Base-by-base conservation (phyloP, 2,888 invertebrate genomes). In the Drosophila subsilvestris region DNA sequence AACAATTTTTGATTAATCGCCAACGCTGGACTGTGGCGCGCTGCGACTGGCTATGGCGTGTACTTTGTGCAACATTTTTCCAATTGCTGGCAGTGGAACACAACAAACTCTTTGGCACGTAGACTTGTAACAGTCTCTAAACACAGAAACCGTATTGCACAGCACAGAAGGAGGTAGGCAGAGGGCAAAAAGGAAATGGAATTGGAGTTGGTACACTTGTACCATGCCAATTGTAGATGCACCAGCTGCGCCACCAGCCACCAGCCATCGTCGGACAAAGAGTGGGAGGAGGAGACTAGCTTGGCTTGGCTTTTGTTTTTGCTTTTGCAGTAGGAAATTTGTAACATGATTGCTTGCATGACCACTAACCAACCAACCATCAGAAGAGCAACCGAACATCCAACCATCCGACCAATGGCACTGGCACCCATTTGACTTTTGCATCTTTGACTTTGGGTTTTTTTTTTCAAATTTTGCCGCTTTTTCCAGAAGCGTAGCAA, bases 1-100 rank as follows among this genome's bases (percentile, higher is more conserved):
- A 88, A 87, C 79, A 86, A 83, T 88, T 89, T 89, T 85, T 89
- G 87, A 89, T 89, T 86, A 87, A 87, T 87, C 85, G 82, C 56
- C 58, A 79, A 71, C 63, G 72, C 68, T 49, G 29, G 29, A 22
- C 43, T n/a, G 14, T 48, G 12, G 12, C 37, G 12, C 37, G 37
- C 45, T 43, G 63, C 50, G 20, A 47, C 57, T 66, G 67, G 74
- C 57, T 47, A 74, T 42, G 73, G 53, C 67, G 51, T 73, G 76
- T 80, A 80, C 76, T 88, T 78, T 69, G 74, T 85, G 76, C 78
- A 85, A 75, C 85, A 85, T 85, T 87, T 84, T 85, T 76, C 75
- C 88, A 76, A 87, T 87, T 86, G 89, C 86, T 71, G 74, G 63
- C 72, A 75, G 68, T 70, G 49, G 60, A 61, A 63, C 42, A 75